These are phyloP conservation scores for Motacilla alba DNA, from an alignment of 2,113 vertebrate species.

Conservation along the genomic window DNA sequence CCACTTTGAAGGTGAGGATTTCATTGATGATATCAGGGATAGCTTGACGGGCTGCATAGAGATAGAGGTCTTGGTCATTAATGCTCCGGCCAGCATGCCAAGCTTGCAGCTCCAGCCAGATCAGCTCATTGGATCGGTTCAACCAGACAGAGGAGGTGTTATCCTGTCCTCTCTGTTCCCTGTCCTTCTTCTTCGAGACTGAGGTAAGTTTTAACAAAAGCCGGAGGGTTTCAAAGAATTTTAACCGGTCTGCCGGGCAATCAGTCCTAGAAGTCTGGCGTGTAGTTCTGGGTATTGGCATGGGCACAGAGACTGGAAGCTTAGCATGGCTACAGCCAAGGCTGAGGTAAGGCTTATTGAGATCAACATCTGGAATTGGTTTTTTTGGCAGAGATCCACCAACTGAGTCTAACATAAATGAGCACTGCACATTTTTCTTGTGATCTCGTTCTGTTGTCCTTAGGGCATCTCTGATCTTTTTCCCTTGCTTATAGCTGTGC, in stretches of 20 bases:
- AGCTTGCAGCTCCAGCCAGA: constrained; percentile 98
- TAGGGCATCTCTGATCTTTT: constrained; percentile 83
- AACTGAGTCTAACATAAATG: constrained; percentile 89
- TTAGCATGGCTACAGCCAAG: constrained; percentile 92
- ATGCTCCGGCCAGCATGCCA: constrained; percentile 95
- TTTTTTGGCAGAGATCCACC: constrained; percentile 84
- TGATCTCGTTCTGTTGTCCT: constrained; percentile 90
- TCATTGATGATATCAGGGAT: constrained; percentile 97
- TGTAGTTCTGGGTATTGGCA: constrained; percentile 86
- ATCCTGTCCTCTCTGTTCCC: constrained; percentile 93
- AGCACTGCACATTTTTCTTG: constrained; percentile 91
- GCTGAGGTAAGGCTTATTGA: constrained; percentile 97
- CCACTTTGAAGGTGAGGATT: constrained; percentile 93
- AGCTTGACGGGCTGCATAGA: constrained; percentile 95
- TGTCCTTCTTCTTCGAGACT: constrained; percentile 99
- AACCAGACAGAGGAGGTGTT: constrained; percentile 89
- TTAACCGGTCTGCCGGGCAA: constrained; percentile 93
- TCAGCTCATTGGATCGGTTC: constrained; percentile 90
- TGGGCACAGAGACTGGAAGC: constrained; percentile 88
- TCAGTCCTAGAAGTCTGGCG: constrained; percentile 96
- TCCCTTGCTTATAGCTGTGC: constrained; percentile 87
- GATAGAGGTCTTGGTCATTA: constrained; percentile 90
- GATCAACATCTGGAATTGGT: constrained; percentile 88
- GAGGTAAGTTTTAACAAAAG: constrained; percentile 97
- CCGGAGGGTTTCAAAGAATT: constrained; percentile 97